These are phyloP conservation scores for Eupsilia transversa DNA, from an alignment of 2,888 invertebrate genomes.

Conservation along the genomic window DNA sequence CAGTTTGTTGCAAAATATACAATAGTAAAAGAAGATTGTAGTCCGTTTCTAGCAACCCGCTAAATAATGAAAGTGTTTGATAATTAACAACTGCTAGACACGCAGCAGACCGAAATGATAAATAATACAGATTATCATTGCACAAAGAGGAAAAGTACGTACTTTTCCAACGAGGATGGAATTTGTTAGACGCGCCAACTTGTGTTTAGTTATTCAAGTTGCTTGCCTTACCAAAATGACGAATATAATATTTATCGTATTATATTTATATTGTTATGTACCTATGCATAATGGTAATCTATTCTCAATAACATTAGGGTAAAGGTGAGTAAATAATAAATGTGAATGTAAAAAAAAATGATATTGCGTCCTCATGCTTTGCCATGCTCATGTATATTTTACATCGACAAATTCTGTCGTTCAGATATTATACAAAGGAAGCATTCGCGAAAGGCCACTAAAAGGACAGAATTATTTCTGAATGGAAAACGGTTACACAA, in stretches of 20 bases:
- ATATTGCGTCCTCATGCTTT: not conserved
- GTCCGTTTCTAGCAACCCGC: slow-evolving; percentile 9
- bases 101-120: slow-evolving; percentile 32
- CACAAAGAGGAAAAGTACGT: slow-evolving; percentile 23
- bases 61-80: slow-evolving; percentile 65
- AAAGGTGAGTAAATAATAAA: not conserved
- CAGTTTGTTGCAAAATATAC: slow-evolving; percentile 27
- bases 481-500: slow-evolving; percentile 18
- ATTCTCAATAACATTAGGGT: slow-evolving; percentile 9
- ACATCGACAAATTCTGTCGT: not conserved
- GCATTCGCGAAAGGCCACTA: not conserved
- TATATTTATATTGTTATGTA: not conserved
- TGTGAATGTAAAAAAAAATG: not conserved
- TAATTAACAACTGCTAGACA: slow-evolving; percentile 55
- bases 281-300: slow-evolving; percentile 9
- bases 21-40: slow-evolving; percentile 23
- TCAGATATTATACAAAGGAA: not conserved
- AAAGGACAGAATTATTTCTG: not conserved
- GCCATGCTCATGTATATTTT: slow-evolving; percentile 11
- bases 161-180: slow-evolving; percentile 11
- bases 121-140: slow-evolving; percentile 35
- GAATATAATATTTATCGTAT: not conserved
- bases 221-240: not conserved
- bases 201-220: not conserved
- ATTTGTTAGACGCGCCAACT: slow-evolving; percentile 7